Conservation (phyloP, 2,797 vertebrate genomes). For the Sebastes nivosus region DNA sequence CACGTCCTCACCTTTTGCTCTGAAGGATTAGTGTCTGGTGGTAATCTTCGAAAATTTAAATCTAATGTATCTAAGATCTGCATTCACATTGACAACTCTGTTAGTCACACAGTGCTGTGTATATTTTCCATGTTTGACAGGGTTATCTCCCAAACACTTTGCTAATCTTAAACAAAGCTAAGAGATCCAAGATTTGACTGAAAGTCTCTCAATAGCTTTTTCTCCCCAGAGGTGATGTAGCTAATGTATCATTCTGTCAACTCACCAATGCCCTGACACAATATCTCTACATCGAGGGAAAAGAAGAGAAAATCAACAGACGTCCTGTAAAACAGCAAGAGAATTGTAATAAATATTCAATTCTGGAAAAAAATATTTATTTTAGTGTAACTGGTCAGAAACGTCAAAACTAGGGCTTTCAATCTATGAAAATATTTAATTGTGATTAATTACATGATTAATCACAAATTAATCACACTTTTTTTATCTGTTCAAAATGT, state of each 20-base stretch:
- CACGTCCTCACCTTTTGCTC: neutral
- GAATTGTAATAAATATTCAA: neutral
- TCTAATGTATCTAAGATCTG: neutral
- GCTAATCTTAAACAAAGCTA: slow-evolving; percentile 42
- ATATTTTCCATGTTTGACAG: slow-evolving; percentile 2
- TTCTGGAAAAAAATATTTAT: neutral
- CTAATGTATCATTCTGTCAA: slow-evolving; percentile 50
- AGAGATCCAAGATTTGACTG: slow-evolving; percentile 35
- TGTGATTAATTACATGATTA: too few relatives aligned
- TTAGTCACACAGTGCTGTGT: neutral
- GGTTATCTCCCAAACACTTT: slow-evolving; percentile 16
- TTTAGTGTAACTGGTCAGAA: slow-evolving; percentile 6
- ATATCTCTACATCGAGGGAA: neutral
- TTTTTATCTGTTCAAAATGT: too few relatives aligned
- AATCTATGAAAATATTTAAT: too few relatives aligned
- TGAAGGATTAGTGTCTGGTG: neutral
- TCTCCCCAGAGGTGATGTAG: slow-evolving; percentile 29
- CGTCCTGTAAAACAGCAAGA: neutral
- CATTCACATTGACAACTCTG: neutral
- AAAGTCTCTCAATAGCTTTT: slow-evolving; percentile 15
- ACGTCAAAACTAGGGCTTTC: too few relatives aligned
- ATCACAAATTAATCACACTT: too few relatives aligned
- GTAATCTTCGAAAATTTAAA: neutral
- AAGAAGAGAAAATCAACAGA: neutral
- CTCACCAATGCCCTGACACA: slow-evolving; percentile 24